Conservation (phyloP, 2,888 invertebrate genomes). For the Adineta ricciae region DNA sequence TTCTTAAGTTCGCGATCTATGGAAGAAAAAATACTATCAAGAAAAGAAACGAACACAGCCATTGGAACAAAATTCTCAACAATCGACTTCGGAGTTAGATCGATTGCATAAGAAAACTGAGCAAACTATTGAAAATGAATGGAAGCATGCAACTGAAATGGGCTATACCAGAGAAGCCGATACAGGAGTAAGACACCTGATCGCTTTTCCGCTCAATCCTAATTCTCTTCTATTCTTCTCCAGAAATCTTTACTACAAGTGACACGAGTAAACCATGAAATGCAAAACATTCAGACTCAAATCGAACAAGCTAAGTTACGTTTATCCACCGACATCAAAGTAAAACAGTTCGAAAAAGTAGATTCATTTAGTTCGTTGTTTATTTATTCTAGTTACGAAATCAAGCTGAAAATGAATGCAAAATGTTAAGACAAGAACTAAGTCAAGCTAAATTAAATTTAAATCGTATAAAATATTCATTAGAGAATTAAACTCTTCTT, state of each 20-base stretch:
- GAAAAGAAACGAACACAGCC: conserved; percentile 50
- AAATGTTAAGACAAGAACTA: conserved; percentile 51
- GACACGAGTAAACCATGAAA: conserved; percentile 39
- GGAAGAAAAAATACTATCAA: conserved; percentile 51
- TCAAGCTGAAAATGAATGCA: conserved; percentile 53
- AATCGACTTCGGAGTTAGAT: conserved; percentile 18
- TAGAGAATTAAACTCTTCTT: not conserved
- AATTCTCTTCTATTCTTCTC: not conserved
- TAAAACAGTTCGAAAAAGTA: not conserved
- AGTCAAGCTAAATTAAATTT: conserved; percentile 53
- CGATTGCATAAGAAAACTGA: conserved; percentile 17
- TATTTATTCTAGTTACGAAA: conserved; percentile 50
- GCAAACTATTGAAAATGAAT: conserved; percentile 10
- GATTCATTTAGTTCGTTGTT: not conserved
- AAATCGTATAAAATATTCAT: conserved; percentile 15
- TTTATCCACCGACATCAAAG: not conserved
- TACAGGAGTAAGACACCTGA: not conserved
- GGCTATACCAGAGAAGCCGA: not conserved
- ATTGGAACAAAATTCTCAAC: conserved; percentile 41
- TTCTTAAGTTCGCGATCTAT: conserved; percentile 46
- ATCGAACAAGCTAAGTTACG: not conserved
- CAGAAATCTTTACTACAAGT: conserved; percentile 47
- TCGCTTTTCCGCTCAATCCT: not conserved
- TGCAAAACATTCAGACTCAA: not conserved
- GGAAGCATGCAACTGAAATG: not conserved